A percentile compares a stretch with the other conserved stretches of the same genome.
phyloP scores from a whole-genome alignment of 2,113 vertebrate species.

The Hippoglossus stenolepis region DNA sequence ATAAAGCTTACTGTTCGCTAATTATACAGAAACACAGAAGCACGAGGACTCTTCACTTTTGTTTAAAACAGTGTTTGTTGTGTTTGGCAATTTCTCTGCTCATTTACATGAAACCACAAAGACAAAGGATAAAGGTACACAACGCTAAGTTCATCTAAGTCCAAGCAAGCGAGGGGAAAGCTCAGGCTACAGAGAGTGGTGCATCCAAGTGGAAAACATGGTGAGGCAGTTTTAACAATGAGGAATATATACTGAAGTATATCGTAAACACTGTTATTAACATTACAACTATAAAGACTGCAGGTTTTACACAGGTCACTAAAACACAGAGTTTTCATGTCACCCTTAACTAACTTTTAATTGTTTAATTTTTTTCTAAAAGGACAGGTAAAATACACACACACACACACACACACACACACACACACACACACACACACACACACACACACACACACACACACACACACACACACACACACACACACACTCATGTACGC shows the following conservation, averaged over 20 bases:
- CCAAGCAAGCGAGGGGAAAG: neutral
- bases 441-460: constrained; percentile 2
- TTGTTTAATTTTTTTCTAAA: constrained; percentile 5
- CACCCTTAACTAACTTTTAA: neutral
- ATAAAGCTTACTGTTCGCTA: constrained; percentile 62
- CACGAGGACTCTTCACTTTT: constrained; percentile 42
- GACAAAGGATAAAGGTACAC: constrained; percentile 24
- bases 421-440: neutral
- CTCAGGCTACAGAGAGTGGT: neutral
- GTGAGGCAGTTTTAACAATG: constrained; percentile 12
- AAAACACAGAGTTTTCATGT: constrained; percentile 16
- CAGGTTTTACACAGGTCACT: constrained; percentile 3
- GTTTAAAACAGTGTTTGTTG: constrained; percentile 49
- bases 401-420: neutral
- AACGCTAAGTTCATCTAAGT: constrained; percentile 31
- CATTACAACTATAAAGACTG: neutral
- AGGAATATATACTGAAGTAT: constrained; percentile 17
- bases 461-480: neutral
- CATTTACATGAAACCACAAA: constrained; percentile 51
- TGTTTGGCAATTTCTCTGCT: constrained; percentile 51
- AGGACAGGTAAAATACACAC: constrained; percentile 11
- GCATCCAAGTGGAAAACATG: neutral
- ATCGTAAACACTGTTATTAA: constrained; percentile 22
- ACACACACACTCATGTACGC: neutral
- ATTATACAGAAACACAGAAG: constrained; percentile 65